Evolutionary conservation across 2,113 vertebrate genomes (phyloP).

Genomic region (Hemichromis elongatus): DNA sequence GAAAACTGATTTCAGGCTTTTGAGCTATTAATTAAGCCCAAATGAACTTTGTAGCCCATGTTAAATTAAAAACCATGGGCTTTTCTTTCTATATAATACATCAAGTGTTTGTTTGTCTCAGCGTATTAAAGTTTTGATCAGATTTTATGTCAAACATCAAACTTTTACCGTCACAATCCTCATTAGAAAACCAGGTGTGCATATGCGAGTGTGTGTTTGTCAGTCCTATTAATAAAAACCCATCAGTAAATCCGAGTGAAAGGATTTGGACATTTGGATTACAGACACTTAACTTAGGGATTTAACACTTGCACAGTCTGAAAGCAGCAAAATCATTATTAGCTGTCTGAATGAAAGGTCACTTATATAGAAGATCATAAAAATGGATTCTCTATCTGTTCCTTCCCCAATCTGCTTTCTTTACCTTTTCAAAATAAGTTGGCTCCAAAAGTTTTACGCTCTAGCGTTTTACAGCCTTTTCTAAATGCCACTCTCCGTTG

Average conservation of each 20-base stretch:
- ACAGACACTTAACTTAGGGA: not conserved
- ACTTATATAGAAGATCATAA: slow-evolving; percentile 2
- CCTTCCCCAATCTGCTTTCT: not conserved
- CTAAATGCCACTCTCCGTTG: not conserved
- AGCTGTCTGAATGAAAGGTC: slow-evolving; percentile 15
- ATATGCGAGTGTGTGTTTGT: not conserved
- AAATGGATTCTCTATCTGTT: not conserved
- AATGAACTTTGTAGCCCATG: not conserved
- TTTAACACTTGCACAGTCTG: not conserved
- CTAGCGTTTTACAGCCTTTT: not conserved
- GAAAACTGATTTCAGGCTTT: not conserved
- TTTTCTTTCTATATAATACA: not conserved
- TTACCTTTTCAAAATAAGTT: not conserved
- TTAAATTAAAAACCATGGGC: not conserved
- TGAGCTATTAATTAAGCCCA: not conserved
- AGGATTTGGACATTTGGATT: not conserved
- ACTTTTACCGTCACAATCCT: not conserved
- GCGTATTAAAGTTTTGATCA: not conserved
- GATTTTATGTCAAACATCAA: not conserved
- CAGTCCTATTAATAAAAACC: not conserved
- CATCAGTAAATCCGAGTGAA: not conserved
- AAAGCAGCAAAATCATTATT: not conserved
- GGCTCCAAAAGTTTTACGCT: not conserved
- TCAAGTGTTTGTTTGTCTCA: not conserved
- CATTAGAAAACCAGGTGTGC: not conserved